Evolutionary conservation across 2,888 invertebrate genomes (phyloP), one percentile per base, ranked within the genome.

Genomic region (Parnassius orleans): DNA sequence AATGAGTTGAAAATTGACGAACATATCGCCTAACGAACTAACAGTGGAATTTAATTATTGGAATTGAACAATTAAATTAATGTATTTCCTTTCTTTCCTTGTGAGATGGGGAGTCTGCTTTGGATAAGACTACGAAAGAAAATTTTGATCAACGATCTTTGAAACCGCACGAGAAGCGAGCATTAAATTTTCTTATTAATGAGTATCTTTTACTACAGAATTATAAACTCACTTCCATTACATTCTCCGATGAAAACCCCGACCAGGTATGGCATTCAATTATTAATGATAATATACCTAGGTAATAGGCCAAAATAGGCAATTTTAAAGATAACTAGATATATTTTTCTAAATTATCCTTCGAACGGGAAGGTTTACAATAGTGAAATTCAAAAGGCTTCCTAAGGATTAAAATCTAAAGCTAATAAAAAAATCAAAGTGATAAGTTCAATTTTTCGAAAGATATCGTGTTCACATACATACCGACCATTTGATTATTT

Each of bases 191-290:
- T 85, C 92, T 98, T 19, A 95, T 97, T 57, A 97, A 98, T 86
- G 97, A 97, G 80, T 97, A 97, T 80, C 89, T 97, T 15, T 85
- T 97, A 56, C 86, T 94, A 15, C 94, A 95, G 79, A 95, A 95
- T 65, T 97, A 96, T 80, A 97, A 97, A 84, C 87, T 97, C 24
- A 97, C 97, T 3, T 96, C 97, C 0, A 97, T 97, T 66, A 97
- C 97, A 55, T 97, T 97, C 87, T 95, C 96, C 47, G 97, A 97
- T 92, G 97, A 97, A 92, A 97, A 97, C 91, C 96, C 96, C 77
- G 94, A 96, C 81, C 97, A 97, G 93, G 95, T 95, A 68, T 41
- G 2, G n/a, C n/a, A 42, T 42, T 9, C 9, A 14, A 48, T 33
- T 33, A 46, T 10, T 12, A n/a, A 53, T 12, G 33, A 53, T 53